Evolutionary conservation across 2,797 vertebrate species (phyloP).

Genomic region (Adrianichthys oophorus): DNA sequence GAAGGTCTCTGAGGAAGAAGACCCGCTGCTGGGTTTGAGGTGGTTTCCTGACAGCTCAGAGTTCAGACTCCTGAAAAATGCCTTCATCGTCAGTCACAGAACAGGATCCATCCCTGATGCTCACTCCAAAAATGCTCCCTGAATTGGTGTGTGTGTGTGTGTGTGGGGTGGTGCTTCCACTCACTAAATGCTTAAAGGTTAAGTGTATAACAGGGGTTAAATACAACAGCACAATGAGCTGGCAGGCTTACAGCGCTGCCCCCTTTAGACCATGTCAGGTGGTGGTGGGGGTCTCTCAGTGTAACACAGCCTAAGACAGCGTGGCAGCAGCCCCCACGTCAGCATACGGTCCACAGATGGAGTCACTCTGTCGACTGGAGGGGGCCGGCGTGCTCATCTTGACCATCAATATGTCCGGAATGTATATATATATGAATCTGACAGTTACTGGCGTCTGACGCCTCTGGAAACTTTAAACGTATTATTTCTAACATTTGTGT

Average conservation of each 20-base stretch:
- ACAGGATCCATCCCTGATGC: constrained; percentile 37
- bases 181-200: constrained; percentile 69
- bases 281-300: constrained; percentile 31
- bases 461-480: constrained; percentile 15
- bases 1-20: constrained; percentile 54
- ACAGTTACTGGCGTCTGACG: constrained; percentile 31
- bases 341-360: constrained; percentile 59
- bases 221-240: constrained; percentile 69
- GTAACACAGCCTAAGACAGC: constrained; percentile 56
- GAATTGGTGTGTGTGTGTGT: neutral
- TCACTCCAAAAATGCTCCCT: too few species aligned
- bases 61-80: constrained; percentile 43
- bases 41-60: constrained; percentile 68
- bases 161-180: constrained; percentile 37
- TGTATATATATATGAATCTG: constrained; percentile 41
- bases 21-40: constrained; percentile 66
- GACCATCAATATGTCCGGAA: constrained; percentile 45
- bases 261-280: constrained; percentile 69
- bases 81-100: constrained; percentile 70
- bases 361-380: constrained; percentile 59
- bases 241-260: constrained; percentile 52
- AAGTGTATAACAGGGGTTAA: constrained; percentile 72
- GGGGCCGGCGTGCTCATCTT: constrained; percentile 52
- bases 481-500: constrained; percentile 13
- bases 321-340: constrained; percentile 55